Conservation (phyloP, 2,113 vertebrate genomes). For the Etheostoma cragini region DNA sequence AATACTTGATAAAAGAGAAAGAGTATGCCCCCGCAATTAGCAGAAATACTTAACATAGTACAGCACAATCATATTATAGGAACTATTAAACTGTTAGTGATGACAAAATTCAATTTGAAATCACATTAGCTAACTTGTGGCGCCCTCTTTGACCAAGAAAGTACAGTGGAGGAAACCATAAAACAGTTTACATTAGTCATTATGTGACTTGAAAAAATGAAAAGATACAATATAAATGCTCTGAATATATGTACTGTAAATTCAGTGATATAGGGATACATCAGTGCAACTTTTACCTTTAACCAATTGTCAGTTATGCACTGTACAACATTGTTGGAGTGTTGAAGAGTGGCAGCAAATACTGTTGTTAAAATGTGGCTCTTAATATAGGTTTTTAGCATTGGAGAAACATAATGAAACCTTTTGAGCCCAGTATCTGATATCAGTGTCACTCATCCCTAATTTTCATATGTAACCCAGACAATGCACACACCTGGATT, state of each 20-base stretch:
- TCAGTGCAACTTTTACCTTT: background rate
- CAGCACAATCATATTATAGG: background rate
- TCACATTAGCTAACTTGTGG: slow-evolving; percentile 3
- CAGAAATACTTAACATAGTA: slow-evolving; percentile 6
- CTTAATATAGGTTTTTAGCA: slow-evolving; percentile 22
- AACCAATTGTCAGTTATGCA: background rate
- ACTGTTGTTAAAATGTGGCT: slow-evolving; percentile 24
- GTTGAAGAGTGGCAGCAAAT: slow-evolving; percentile 27
- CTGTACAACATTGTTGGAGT: background rate
- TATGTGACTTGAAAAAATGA: background rate
- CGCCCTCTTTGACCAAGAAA: background rate
- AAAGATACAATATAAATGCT: slow-evolving; percentile 9
- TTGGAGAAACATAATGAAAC: slow-evolving; percentile 2
- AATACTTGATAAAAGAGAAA: background rate
- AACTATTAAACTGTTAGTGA: slow-evolving; percentile 13
- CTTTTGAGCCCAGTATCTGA: slow-evolving; percentile 22
- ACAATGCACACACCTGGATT: slow-evolving; percentile 8
- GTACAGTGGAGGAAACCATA: background rate
- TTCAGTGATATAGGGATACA: background rate
- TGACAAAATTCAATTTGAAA: slow-evolving; percentile 19
- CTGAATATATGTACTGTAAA: background rate
- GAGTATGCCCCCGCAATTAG: slow-evolving; percentile 1
- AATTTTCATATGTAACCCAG: slow-evolving; percentile 38
- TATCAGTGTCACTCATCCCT: slow-evolving; percentile 36
- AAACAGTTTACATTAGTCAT: slow-evolving; percentile 15